Conservation (phyloP, 2,888 invertebrate species). For the Temnothorax rugatulus region DNA sequence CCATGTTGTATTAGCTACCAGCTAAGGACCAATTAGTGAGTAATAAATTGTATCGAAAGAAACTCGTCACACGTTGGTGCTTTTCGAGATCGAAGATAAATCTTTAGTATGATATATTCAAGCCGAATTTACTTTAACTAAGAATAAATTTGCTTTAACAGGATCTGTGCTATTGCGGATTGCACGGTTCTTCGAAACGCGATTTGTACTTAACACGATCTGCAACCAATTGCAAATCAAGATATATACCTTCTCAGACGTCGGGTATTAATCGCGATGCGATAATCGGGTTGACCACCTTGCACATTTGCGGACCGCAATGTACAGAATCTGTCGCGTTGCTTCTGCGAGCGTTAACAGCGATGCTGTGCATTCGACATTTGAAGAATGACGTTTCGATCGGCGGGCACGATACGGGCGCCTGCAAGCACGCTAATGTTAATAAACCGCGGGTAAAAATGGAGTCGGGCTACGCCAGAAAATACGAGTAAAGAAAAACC, state of each 20-base stretch:
- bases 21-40: background rate
- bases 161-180: background rate
- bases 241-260: background rate
- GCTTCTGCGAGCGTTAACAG: background rate
- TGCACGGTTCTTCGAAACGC: background rate
- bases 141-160: background rate
- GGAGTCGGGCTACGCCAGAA: background rate
- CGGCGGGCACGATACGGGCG: background rate
- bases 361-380: background rate
- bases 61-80: no score
- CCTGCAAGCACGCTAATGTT: background rate
- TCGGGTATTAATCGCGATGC: background rate
- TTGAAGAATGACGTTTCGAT: constrained; percentile 24
- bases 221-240: background rate
- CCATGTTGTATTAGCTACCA: background rate
- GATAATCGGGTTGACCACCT: background rate
- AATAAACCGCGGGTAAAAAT: constrained; percentile 10
- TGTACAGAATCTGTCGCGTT: background rate
- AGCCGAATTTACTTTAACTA: background rate
- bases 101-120: background rate
- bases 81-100: background rate
- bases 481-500: background rate
- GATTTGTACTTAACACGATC: background rate
- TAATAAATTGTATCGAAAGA: background rate
- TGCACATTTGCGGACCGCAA: background rate